Percentiles rank a stretch among this genome's conserved stretches.
Evolutionary conservation across 2,797 vertebrate species (phyloP).

Genomic region (Numenius phaeopus): DNA sequence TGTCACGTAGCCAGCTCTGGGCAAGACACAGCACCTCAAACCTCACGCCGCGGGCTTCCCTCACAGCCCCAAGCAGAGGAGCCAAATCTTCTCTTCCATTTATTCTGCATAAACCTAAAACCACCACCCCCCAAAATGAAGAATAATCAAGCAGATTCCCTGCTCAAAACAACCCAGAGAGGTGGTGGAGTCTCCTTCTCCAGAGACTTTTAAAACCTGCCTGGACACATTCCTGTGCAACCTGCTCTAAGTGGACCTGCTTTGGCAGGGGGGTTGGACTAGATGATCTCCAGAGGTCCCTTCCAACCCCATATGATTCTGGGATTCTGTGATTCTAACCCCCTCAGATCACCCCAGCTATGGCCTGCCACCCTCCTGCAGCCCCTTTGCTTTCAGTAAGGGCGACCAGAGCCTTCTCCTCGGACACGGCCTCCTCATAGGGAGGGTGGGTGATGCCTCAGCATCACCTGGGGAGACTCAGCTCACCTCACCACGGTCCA

Average conservation of each 20-base stretch:
- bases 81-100: not conserved
- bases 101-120: not conserved
- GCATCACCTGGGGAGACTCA: not conserved
- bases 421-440: not conserved
- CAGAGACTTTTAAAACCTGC: no score
- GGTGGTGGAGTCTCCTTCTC: no score
- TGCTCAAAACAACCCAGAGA: not conserved
- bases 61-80: not conserved
- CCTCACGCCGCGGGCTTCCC: not conserved
- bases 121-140: not conserved
- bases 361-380: fast-evolving
- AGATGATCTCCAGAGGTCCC: no score
- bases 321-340: not conserved
- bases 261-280: no score
- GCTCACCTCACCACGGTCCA: not conserved
- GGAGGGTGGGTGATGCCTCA: not conserved
- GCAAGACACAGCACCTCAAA: not conserved
- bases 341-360: not conserved
- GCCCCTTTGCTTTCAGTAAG: not conserved
- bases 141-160: not conserved
- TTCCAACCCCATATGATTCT: no score
- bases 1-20: not conserved
- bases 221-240: no score
- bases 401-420: fast-evolving
- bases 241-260: no score